A percentile compares a stretch with the other conserved stretches of the same genome.
Evolutionary conservation across 2,888 invertebrate species (phyloP).

Genomic region (Melipona bicolor): DNA sequence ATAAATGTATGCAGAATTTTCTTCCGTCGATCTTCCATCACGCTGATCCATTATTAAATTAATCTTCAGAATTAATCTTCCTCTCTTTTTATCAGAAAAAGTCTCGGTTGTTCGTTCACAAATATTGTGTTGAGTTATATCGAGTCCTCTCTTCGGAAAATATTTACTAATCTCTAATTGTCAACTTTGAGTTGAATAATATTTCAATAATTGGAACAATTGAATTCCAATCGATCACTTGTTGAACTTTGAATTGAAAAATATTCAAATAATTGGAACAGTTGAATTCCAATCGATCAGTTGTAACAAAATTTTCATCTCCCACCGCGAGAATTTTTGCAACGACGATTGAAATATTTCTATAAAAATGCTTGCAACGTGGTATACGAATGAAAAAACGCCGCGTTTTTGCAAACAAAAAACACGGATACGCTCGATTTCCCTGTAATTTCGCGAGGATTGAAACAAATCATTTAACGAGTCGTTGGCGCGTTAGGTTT

Average conservation of each 20-base stretch:
- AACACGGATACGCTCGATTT: background rate
- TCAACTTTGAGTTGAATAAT: too few species aligned
- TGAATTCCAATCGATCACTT: too few species aligned
- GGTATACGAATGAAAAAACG: background rate
- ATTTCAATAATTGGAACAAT: too few species aligned
- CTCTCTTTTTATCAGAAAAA: background rate
- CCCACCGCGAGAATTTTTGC: background rate
- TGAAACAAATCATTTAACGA: conserved; percentile 20
- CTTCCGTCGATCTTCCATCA: too few species aligned
- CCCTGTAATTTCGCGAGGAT: background rate
- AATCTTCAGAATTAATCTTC: background rate
- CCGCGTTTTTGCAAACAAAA: background rate
- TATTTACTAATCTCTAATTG: too few species aligned
- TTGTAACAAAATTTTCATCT: background rate
- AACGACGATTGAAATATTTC: background rate
- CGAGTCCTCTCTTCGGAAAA: too few species aligned
- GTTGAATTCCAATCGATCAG: too few species aligned
- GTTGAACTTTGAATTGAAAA: too few species aligned
- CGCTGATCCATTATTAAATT: background rate
- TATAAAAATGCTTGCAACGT: background rate
- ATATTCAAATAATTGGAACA: too few species aligned
- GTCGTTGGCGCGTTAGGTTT: conserved; percentile 15
- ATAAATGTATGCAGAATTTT: too few species aligned
- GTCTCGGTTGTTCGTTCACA: too few species aligned
- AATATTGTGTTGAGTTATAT: too few species aligned